Evolutionary conservation across 2,888 invertebrate species (phyloP).

Genomic region (Sminthurides aquaticus): DNA sequence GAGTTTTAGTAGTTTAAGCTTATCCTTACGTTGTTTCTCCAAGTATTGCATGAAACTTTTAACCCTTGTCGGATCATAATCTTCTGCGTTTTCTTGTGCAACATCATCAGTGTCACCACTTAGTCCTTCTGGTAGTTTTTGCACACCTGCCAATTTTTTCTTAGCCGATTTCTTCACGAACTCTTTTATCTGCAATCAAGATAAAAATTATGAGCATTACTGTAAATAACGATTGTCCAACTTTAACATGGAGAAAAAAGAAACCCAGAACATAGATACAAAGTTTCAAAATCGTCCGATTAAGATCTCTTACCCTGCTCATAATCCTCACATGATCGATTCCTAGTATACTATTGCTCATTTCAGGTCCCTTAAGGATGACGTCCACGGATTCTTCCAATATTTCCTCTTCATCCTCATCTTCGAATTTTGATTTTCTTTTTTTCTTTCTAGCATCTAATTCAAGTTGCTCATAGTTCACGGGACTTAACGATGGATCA

Average conservation of each 20-base stretch:
- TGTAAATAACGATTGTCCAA: too few species aligned
- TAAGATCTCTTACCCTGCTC: constrained; percentile 49
- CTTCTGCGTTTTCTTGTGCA: too few species aligned
- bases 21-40: constrained; percentile 18
- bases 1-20: constrained; percentile 23
- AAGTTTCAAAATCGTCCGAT: too few species aligned
- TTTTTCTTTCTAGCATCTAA: constrained; percentile 4
- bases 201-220: too few species aligned
- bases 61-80: not conserved
- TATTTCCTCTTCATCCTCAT: constrained; percentile 4
- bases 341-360: constrained; percentile 65
- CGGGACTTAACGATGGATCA: constrained; percentile 13
- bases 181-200: constrained; percentile 2
- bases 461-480: not conserved
- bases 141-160: not conserved
- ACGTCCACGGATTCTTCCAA: constrained; percentile 13
- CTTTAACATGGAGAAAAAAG: too few species aligned
- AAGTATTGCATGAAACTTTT: constrained; percentile 30
- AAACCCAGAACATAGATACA: too few species aligned
- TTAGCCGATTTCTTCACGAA: not conserved
- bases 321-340: constrained; percentile 62
- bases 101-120: constrained; percentile 6
- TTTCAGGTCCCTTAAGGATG: constrained; percentile 45
- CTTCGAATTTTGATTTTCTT: constrained; percentile 6
- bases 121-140: constrained; percentile 5